Conservation (phyloP, 2,888 invertebrate genomes). For the Hemistola chrysoprasaria region DNA sequence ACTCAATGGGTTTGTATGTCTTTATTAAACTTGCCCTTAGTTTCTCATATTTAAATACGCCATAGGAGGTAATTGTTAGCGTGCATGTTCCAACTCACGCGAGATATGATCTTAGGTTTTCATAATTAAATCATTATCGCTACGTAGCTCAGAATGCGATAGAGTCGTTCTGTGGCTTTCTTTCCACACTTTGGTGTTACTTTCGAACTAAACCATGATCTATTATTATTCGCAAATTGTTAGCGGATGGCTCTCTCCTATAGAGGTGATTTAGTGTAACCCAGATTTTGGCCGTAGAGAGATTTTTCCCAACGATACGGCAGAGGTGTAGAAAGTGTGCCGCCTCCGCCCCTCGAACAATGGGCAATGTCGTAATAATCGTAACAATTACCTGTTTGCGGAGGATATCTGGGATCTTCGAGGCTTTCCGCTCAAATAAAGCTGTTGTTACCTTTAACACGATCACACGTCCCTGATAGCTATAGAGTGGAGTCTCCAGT, state of each 20-base stretch:
- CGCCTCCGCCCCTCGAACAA: conserved; percentile 50
- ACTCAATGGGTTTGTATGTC: conserved; percentile 11
- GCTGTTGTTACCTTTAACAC: conserved; percentile 32
- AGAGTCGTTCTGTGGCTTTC: neutral
- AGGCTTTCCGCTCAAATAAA: conserved; percentile 40
- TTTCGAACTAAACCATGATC: conserved; percentile 18
- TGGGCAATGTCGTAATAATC: conserved; percentile 52
- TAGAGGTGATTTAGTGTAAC: conserved; percentile 46
- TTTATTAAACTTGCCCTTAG: conserved; percentile 7
- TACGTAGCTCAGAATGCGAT: no score
- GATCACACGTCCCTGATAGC: conserved; percentile 47
- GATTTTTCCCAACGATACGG: conserved; percentile 32
- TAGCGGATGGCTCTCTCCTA: conserved; percentile 35
- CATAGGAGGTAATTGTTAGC: conserved; percentile 10
- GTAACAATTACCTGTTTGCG: conserved; percentile 56
- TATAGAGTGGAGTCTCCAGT: neutral
- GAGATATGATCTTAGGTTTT: conserved; percentile 13
- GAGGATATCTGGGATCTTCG: conserved; percentile 43
- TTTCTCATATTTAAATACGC: conserved; percentile 12
- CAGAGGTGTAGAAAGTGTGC: conserved; percentile 48
- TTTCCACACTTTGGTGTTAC: conserved; percentile 8
- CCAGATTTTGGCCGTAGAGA: conserved; percentile 41
- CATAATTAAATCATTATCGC: no score
- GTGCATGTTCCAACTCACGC: conserved; percentile 8
- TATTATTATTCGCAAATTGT: conserved; percentile 18